phyloP scores from a whole-genome alignment of 2,888 invertebrate genomes.

The Mantis religiosa region DNA sequence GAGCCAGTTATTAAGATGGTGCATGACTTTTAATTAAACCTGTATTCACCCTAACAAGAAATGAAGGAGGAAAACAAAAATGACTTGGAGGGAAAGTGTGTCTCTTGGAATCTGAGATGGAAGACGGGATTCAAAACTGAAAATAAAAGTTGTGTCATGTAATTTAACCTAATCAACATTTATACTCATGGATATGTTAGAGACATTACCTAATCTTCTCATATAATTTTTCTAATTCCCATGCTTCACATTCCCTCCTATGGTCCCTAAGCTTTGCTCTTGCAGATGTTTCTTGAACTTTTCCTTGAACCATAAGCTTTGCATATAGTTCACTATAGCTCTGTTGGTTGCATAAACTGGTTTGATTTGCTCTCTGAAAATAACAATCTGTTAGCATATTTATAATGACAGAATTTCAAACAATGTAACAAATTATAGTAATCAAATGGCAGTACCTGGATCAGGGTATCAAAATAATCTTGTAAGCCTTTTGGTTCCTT shows the following conservation, averaged over 20 bases:
- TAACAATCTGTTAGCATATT: neutral
- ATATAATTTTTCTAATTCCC: neutral
- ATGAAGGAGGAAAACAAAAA: no score
- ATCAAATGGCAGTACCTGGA: neutral
- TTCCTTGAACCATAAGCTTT: neutral
- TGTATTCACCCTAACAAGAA: no score
- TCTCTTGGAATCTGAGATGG: no score
- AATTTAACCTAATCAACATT: no score
- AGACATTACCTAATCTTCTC: neutral
- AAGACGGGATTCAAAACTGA: no score
- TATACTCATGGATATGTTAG: no score
- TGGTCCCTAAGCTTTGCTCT: neutral
- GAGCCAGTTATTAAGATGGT: no score
- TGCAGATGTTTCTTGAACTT: neutral
- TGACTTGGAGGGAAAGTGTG: no score
- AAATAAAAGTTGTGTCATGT: no score
- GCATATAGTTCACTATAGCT: neutral
- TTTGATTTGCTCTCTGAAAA: neutral
- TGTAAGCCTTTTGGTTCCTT: neutral
- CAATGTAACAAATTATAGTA: neutral
- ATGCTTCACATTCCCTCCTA: neutral
- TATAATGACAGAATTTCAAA: neutral
- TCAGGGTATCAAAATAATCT: neutral
- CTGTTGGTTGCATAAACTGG: neutral
- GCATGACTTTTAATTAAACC: no score